These are phyloP conservation scores for Phoebastria nigripes DNA, from an alignment of 2,797 vertebrate genomes.

Conservation along the genomic window DNA sequence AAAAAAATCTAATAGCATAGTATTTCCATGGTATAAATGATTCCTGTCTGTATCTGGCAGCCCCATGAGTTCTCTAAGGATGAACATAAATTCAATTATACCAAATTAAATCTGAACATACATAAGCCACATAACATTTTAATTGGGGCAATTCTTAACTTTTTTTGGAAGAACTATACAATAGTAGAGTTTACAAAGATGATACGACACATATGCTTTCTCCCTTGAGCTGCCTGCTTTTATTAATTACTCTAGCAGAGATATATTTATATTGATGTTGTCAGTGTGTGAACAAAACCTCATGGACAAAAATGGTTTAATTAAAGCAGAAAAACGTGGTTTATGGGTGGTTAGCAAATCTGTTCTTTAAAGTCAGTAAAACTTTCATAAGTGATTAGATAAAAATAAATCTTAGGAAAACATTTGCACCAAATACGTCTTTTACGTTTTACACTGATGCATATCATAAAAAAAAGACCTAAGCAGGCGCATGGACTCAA, in stretches of 20 bases:
- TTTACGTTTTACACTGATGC: not conserved
- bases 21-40: not conserved
- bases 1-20: not conserved
- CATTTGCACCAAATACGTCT: not conserved
- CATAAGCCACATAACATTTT: not conserved
- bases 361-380: not conserved
- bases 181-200: not conserved
- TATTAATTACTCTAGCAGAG: not conserved
- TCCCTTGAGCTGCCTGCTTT: not conserved
- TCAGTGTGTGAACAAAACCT: slow-evolving; percentile 37
- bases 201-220: not conserved
- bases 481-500: not conserved
- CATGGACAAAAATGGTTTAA: not conserved
- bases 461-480: not conserved
- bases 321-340: not conserved
- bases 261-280: not conserved
- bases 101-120: not conserved
- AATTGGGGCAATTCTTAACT: not conserved
- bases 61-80: not conserved
- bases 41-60: not conserved
- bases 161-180: not conserved
- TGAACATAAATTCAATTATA: not conserved
- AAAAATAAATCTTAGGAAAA: not conserved
- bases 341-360: not conserved
- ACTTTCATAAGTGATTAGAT: not conserved